Evolutionary conservation across 1,140 invertebrate species (phyloP), one percentile per base, ranked within the genome.

Genomic region (Meloidogyne floridensis): DNA sequence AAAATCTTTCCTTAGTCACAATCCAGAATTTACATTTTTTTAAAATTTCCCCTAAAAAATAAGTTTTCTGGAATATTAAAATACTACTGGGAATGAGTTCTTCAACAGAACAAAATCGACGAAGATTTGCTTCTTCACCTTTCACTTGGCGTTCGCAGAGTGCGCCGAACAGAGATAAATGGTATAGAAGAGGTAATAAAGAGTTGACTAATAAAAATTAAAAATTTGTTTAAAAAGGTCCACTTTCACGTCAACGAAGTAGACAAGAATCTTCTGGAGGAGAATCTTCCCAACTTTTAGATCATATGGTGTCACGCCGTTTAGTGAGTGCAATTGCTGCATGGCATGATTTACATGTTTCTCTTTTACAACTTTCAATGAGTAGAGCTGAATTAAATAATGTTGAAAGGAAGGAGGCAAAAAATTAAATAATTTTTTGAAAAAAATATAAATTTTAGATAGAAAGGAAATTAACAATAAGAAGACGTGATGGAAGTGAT

Each of bases 311-410:
- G 13, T 86, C 86, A 8, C 74, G 86, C 54, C 69, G 87, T 70
- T 77, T 90, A n/a, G 87, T 89, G 11, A 84, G 87, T 47, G 88
- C 88, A n/a, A 89, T 89, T 69, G 88, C 88, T 8, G 81, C 81
- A 13, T 89, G 88, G 88, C 88, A 89, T 76, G 89, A 89, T 74
- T 78, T 89, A 59, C 88, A 89, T 69, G 79, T 85, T 11, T 89
- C 86, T 76, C 78, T 88, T 15, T 75, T 88, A 20, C 87, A 85
- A 56, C 59, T 89, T 42, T 82, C 88, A 53, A 72, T 87, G 51
- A 84, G 73, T 51, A 47, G 82, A 18, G 65, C 77, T 0, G 77
- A 79, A 47, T 80, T 70, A 65, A 43, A 56, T 47, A 70, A 18
- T 70, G 20, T 59, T 20, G 74, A 80, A 11, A 43, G 15, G 32